Percentiles rank a stretch among this genome's conserved stretches.
These are phyloP conservation scores for Palaemon carinicauda DNA, from an alignment of 1,140 invertebrate species.

Conservation along the genomic window DNA sequence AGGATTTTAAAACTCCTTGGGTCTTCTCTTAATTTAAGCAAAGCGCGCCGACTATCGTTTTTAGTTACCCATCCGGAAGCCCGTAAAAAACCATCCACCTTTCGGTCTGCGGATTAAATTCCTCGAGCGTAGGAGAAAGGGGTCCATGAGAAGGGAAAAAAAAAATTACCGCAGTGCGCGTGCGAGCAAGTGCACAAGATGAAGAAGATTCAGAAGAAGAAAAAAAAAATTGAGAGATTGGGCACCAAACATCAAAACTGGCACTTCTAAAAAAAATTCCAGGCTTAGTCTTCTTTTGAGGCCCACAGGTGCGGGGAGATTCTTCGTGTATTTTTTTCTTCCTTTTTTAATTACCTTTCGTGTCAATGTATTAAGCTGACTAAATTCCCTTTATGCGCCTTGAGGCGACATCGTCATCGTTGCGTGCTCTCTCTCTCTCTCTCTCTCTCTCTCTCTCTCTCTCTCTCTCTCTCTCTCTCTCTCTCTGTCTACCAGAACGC, in stretches of 20 bases:
- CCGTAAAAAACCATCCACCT: not conserved
- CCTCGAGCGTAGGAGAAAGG: not conserved
- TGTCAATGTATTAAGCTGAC: constrained; percentile 47
- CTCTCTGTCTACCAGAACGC: not conserved
- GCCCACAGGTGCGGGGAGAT: constrained; percentile 9
- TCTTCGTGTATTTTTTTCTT: too few relatives aligned
- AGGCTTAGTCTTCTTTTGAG: constrained; percentile 9
- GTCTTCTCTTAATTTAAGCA: constrained; percentile 41
- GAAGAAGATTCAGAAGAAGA: not conserved
- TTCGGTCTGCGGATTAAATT: constrained; percentile 5
- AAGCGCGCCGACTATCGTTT: constrained; percentile 24
- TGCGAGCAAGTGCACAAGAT: not conserved
- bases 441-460: not conserved
- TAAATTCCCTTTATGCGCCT: constrained; percentile 14
- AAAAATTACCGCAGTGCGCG: not conserved
- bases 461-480: not conserved
- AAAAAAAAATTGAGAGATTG: not conserved
- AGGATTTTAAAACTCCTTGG: constrained; percentile 22
- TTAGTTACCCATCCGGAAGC: not conserved
- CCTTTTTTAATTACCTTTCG: constrained; percentile 29
- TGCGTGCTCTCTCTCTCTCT: not conserved
- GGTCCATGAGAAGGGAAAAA: not conserved
- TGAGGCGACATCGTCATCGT: not conserved
- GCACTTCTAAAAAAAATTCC: constrained; percentile 1
- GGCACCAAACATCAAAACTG: constrained; percentile 22